Evolutionary conservation across 2,888 invertebrate species (phyloP), one percentile per base, ranked within the genome.

Genomic region (Trachelus tabidus): DNA sequence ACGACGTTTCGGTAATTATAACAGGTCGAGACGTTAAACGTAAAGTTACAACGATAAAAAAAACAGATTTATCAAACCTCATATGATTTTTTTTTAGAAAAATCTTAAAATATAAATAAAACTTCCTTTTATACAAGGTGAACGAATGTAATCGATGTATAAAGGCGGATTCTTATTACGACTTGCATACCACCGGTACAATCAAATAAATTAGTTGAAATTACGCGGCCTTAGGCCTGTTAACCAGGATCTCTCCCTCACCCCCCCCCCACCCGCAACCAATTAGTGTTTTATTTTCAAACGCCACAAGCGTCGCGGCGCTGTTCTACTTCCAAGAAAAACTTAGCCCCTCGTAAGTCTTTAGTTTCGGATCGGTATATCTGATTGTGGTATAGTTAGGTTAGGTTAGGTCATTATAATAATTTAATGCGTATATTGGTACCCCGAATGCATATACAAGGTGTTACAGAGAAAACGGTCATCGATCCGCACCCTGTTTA

Each of bases 151-250:
- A 56, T 23, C 56, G 23, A 15, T 15, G 56, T 56, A 23, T 23
- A 56, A 23, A 40, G 31, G 80, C 77, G 73, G 77, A 80, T 77
- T 81, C 81, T 81, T 80, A 80, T 81, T 81, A 80, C 77, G 79
- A 80, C 77, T 79, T 75, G 35, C 74, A 76, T 73, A 73, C 83
- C 80, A 83, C 81, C 78, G 85, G 83, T 77, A 86, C 86, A 87
- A 88, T 88, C 87, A 87, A 87, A 88, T 87, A 87, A 88, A 88
- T 88, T 88, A 87, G 87, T 87, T 84, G 85, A 85, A 87, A 87
- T 87, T 87, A 87, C 87, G 86, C 86, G 81, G 75, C 79, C 81
- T 80, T 35, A 76, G 75, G 82, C 79, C 82, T 80, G 76, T 77
- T 79, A 81, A 77, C 81, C 79, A 80, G 83, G 81, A 80, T 79